Base-by-base conservation (phyloP, 2,888 invertebrate species). In the Aporophyla nigra region DNA sequence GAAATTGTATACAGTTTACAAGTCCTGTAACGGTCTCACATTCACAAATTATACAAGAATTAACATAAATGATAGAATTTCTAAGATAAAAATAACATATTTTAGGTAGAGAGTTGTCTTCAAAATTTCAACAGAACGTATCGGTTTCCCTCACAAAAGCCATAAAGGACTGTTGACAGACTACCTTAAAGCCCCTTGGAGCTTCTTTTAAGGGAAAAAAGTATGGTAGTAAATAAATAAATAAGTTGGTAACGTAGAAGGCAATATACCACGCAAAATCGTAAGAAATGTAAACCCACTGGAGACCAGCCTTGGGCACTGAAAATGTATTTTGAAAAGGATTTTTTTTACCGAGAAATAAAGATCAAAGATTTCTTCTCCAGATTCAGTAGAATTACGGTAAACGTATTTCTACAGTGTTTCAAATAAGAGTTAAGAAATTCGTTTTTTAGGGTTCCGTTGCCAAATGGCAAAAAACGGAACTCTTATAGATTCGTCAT, bases 281-380 rank as follows among this genome's bases (percentile, higher is more conserved):
- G 46, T 74, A 63, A 74, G 58, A 58, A 68, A 79, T 73, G 58
- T 80, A 27, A 27, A 78, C 21, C 1, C 78, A 7, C 66, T 49
- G 0, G 78, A 54, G 78, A 79, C 21, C 40, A 27, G 40, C 40
- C n/a, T 24, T 71, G 19, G 33, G 14, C 24, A 46, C 61, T 40
- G n/a, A 0, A 49, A 49, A 71, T 46, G 0, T 51, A 16, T n/a
- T 27, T 27, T 7, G 6, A 12, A 65, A 19, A 24, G 12, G 6
- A 49, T 0, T 19, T 59, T 19, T 27, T 33, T 46, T 9, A 43
- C 43, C 10, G 43, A 46, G 10, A 12, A 46, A 46, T 46, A 46
- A 46, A 46, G 43, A 46, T 46, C 0, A 46, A 46, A 12, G 43
- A 46, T 46, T 46, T 46, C 43, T 12, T 10, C 10, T 46, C 10